Conservation (phyloP, 2,797 vertebrate genomes). For the Centropyge bicolor region DNA sequence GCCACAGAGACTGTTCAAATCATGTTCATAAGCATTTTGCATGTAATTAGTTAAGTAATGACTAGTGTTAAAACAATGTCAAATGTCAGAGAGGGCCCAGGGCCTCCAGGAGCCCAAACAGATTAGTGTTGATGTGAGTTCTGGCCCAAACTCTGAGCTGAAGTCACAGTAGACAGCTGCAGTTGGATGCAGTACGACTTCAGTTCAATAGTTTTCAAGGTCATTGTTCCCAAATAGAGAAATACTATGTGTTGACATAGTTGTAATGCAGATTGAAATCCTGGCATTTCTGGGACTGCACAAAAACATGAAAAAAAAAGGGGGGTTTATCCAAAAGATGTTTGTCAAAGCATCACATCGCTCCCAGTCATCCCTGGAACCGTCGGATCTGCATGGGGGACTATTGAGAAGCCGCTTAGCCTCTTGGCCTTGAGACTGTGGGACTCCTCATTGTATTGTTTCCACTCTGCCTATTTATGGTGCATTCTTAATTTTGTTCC, state of each 20-base stretch:
- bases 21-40: neutral
- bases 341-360: constrained; percentile 78
- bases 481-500: constrained; percentile 85
- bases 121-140: constrained; percentile 6
- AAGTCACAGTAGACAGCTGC: constrained; percentile 13
- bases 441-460: constrained; percentile 81
- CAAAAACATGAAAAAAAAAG: constrained; percentile 47
- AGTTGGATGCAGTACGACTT: constrained; percentile 30
- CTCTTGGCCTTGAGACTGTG: constrained; percentile 77
- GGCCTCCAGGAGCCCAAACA: neutral
- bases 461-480: constrained; percentile 83
- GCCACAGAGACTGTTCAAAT: no score
- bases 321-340: constrained; percentile 66
- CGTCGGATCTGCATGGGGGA: constrained; percentile 74
- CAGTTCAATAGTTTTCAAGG: constrained; percentile 78
- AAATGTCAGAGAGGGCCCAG: neutral
- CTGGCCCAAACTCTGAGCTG: constrained; percentile 20
- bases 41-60: neutral
- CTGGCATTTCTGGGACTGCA: constrained; percentile 68
- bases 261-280: constrained; percentile 70
- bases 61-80: neutral
- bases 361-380: constrained; percentile 77
- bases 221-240: constrained; percentile 68
- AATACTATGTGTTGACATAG: constrained; percentile 59
- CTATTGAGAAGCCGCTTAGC: constrained; percentile 63